Base-by-base conservation (phyloP, 2,797 vertebrate genomes). In the Alauda arvensis region DNA sequence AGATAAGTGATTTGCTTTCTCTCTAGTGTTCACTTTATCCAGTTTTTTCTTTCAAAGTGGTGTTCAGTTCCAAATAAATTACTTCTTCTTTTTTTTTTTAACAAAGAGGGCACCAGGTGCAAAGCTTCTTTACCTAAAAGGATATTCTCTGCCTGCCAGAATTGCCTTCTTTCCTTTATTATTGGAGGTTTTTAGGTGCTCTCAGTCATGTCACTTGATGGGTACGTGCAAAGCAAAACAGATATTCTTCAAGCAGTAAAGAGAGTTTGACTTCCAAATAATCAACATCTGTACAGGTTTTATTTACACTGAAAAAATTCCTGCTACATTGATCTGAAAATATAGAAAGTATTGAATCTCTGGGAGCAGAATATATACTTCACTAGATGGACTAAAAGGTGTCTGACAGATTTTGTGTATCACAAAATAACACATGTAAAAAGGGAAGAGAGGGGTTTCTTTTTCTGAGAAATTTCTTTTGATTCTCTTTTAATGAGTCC, bases 401-500 rank as follows among this genome's bases (percentile, higher is more conserved):
- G 17, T 26, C 63, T 79, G 48, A 43, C 16, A 81, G 49, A 29
- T 83, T 77, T 53, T 56, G 10, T 43, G 19, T 61, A n/a, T 72
- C 55, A 19, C 57, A 56, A 67, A 68, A 34, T 62, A 57, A 66
- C 63, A 43, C 6, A 14, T 20, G 2, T 86, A 42, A 86, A 89
- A 74, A 37, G 42, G 18, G 29, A 65, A 53, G n/a, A 70, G 52
- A 53, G 20, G 10, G 3, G 2, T 34, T 60, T 72, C 15, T 77
- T 76, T 83, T 81, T 67, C 37, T 80, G 55, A 83, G 49, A 93
- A 68, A 29, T 79, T 75, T 92, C 46, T 26, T 89, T 86, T 85
- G 29, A 29, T 81, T 89, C 37, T 86, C 60, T 61, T 87, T 69
- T 43, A 70, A 49, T 66, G n/a, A 88, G 56, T 71, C 69, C 53